A percentile compares a stretch with the other conserved stretches of the same genome.
Evolutionary conservation across 2,888 invertebrate species (phyloP).

Genomic region (Augiades crinisus): DNA sequence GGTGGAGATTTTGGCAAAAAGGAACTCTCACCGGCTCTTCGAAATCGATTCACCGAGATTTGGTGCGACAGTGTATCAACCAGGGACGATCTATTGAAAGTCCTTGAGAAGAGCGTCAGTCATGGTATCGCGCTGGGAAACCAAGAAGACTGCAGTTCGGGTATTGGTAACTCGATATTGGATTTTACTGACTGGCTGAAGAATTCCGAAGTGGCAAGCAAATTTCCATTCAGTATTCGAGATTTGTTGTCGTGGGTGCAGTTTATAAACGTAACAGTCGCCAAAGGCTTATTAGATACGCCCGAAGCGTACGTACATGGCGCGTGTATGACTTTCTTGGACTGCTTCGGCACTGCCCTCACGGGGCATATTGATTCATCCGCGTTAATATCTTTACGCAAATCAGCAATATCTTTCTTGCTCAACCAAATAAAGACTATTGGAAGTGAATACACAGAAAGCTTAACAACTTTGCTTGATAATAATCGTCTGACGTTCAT

Average conservation of each 20-base stretch:
- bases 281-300: slow-evolving; percentile 64
- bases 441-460: slow-evolving; percentile 58
- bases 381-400: slow-evolving; percentile 65
- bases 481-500: slow-evolving; percentile 53
- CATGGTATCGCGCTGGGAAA: slow-evolving; percentile 77
- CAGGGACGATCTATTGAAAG: slow-evolving; percentile 87
- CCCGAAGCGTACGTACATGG: slow-evolving; percentile 92
- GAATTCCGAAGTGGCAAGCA: slow-evolving; percentile 85
- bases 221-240: slow-evolving; percentile 93
- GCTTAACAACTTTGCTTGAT: slow-evolving; percentile 50
- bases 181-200: slow-evolving; percentile 91
- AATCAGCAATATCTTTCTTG: slow-evolving; percentile 80
- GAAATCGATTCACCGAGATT: slow-evolving; percentile 99
- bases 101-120: slow-evolving; percentile 90
- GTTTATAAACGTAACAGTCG: slow-evolving; percentile 88
- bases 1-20: slow-evolving; percentile 99
- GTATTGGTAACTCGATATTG: slow-evolving; percentile 87
- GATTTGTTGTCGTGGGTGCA: slow-evolving; percentile 96
- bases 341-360: slow-evolving; percentile 93
- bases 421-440: slow-evolving; percentile 72
- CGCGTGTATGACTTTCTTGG: slow-evolving; percentile 94
- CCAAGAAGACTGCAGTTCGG: slow-evolving; percentile 75
- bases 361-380: slow-evolving; percentile 85
- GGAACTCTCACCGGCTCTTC: slow-evolving; percentile 97
- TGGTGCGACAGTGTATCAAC: slow-evolving; percentile 94